Evolutionary conservation across 2,888 invertebrate genomes (phyloP).

Genomic region (Atrina japonica): DNA sequence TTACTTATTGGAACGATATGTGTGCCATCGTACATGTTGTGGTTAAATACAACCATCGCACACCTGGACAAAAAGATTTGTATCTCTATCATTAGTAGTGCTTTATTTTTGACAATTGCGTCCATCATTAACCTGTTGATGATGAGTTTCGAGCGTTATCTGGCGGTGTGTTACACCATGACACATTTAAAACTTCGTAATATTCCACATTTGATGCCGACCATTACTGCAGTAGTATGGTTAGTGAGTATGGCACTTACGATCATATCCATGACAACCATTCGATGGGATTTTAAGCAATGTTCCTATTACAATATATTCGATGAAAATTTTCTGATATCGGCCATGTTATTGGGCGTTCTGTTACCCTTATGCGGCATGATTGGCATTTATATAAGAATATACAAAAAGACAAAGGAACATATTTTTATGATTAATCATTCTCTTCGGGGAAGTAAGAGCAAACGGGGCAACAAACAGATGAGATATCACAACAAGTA

Average conservation of each 20-base stretch:
- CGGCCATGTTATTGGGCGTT: constrained; percentile 17
- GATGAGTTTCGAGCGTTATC: constrained; percentile 22
- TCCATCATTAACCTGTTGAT: constrained; percentile 31
- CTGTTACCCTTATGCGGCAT: constrained; percentile 16
- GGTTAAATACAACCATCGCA: constrained; percentile 8
- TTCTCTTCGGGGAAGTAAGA: not conserved
- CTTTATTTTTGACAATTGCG: constrained; percentile 14
- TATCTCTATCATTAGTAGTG: constrained; percentile 5
- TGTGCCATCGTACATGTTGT: constrained; percentile 26
- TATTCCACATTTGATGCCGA: not conserved
- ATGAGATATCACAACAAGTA: constrained; percentile 3
- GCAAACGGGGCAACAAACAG: not conserved
- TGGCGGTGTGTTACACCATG: constrained; percentile 24
- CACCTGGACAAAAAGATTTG: constrained; percentile 1
- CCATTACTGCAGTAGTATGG: constrained; percentile 14
- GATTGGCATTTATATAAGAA: constrained; percentile 18
- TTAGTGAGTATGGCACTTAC: constrained; percentile 1
- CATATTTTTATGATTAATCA: not conserved
- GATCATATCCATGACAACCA: constrained; percentile 1
- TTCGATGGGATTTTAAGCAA: constrained; percentile 5
- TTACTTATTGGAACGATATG: constrained; percentile 13
- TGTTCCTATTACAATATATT: constrained; percentile 29
- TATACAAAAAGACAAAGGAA: constrained; percentile 6
- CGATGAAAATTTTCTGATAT: constrained; percentile 15
- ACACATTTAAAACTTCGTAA: constrained; percentile 9